phyloP scores from a whole-genome alignment of 2,797 vertebrate genomes.

The Sebastes cheni region DNA sequence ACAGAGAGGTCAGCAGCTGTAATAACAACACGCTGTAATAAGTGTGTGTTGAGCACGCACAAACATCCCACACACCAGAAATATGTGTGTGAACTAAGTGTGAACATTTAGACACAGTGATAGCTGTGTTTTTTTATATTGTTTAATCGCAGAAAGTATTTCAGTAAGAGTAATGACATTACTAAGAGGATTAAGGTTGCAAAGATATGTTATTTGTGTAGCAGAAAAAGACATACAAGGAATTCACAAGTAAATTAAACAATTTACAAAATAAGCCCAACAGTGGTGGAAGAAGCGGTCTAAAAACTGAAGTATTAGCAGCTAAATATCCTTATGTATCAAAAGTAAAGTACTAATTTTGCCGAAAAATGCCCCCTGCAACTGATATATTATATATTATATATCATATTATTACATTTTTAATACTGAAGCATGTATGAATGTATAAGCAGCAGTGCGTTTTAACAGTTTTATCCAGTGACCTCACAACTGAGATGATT shows the following conservation, averaged over 20 bases:
- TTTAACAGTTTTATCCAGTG: not conserved
- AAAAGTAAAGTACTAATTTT: not conserved
- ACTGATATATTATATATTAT: not conserved
- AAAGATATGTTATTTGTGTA: not conserved
- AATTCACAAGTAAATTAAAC: rapidly evolving
- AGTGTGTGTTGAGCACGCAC: not conserved
- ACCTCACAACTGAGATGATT: not conserved
- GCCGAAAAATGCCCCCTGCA: not conserved
- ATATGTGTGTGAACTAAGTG: not conserved
- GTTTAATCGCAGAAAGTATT: not conserved
- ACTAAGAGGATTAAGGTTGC: not conserved
- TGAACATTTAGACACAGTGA: not conserved
- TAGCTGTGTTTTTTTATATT: not conserved
- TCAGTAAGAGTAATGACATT: not conserved
- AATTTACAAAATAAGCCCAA: not conserved
- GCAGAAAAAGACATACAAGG: not conserved
- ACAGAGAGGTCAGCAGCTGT: constrained; percentile 62
- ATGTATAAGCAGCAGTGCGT: not conserved
- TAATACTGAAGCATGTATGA: not conserved
- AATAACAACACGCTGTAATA: constrained; percentile 51
- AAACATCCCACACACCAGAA: not conserved
- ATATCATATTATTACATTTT: not conserved
- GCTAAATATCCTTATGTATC: not conserved
- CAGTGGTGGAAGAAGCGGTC: not conserved
- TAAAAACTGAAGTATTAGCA: not conserved